A percentile compares a stretch with the other conserved stretches of the same genome.
These are phyloP conservation scores for Monochamus saltuarius DNA, from an alignment of 1,140 invertebrate genomes.

Conservation along the genomic window DNA sequence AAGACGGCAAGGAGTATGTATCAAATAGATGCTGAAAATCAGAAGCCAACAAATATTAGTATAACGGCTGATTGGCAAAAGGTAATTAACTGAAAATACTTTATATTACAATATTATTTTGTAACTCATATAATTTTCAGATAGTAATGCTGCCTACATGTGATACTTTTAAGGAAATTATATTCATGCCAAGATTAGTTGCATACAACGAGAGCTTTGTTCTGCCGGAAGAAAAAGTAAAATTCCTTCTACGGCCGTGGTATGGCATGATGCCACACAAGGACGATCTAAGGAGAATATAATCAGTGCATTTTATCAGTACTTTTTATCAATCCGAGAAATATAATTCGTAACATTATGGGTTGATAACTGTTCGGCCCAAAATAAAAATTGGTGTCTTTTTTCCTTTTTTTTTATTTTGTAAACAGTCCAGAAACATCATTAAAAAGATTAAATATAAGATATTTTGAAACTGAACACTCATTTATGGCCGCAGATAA, in stretches of 20 bases:
- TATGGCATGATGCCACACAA: constrained; percentile 32
- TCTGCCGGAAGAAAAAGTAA: constrained; percentile 17
- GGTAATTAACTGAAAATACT: not conserved
- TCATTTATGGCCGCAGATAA: too few relatives aligned
- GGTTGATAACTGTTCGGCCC: too few relatives aligned
- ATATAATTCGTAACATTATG: too few relatives aligned
- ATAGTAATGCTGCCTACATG: constrained; percentile 27
- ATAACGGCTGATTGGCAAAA: constrained; percentile 11
- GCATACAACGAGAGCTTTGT: constrained; percentile 30
- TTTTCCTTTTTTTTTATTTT: too few relatives aligned
- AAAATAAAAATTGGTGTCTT: too few relatives aligned
- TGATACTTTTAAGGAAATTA: constrained; percentile 29
- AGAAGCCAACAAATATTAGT: not conserved
- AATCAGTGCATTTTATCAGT: constrained; percentile 31
- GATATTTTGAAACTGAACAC: too few relatives aligned
- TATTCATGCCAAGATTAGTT: constrained; percentile 28
- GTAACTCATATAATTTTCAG: not conserved
- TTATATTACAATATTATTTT: not conserved
- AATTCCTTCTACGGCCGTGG: constrained; percentile 18
- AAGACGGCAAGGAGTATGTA: constrained; percentile 11
- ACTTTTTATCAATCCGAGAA: too few relatives aligned
- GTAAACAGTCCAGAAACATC: too few relatives aligned
- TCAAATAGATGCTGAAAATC: constrained; percentile 7
- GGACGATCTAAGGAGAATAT: constrained; percentile 31
- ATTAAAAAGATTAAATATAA: too few relatives aligned